These are phyloP conservation scores for Sminthurinus aureus DNA, from an alignment of 2,888 invertebrate genomes.

Conservation along the genomic window DNA sequence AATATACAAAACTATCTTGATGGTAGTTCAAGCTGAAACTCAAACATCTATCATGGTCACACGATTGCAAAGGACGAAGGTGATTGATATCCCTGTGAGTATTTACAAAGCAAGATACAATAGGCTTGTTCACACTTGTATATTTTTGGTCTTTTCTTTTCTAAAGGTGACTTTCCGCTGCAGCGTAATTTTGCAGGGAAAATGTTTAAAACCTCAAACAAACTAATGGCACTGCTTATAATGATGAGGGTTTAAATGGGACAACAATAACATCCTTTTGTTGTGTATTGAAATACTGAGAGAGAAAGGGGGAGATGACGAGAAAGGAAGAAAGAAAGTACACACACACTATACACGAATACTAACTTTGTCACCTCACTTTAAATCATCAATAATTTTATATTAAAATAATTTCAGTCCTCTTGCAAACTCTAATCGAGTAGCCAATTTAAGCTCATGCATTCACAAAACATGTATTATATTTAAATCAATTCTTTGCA, in stretches of 20 bases:
- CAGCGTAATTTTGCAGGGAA: constrained; percentile 31
- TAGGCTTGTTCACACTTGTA: not conserved
- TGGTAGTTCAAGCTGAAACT: no score
- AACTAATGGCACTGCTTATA: not conserved
- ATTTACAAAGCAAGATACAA: not conserved
- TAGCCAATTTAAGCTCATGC: no score
- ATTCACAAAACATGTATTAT: no score
- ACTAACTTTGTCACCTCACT: constrained; percentile 8
- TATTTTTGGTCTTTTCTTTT: not conserved
- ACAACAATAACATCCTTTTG: not conserved
- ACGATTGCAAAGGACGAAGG: not conserved
- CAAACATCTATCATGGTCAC: constrained; percentile 7
- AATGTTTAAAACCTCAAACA: not conserved
- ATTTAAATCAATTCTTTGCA: no score
- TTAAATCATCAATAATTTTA: constrained; percentile 4
- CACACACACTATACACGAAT: not conserved
- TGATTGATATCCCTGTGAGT: not conserved
- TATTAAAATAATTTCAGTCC: not conserved
- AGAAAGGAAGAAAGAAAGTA: not conserved
- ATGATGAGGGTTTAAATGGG: not conserved
- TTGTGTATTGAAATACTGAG: no score
- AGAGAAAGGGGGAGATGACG: not conserved
- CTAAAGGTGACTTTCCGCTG: constrained; percentile 32
- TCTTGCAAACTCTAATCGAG: no score
- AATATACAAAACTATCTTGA: no score